A percentile compares a stretch with the other conserved stretches of the same genome.
Evolutionary conservation across 1,140 invertebrate genomes (phyloP).

Genomic region (Phymastichus coffea): DNA sequence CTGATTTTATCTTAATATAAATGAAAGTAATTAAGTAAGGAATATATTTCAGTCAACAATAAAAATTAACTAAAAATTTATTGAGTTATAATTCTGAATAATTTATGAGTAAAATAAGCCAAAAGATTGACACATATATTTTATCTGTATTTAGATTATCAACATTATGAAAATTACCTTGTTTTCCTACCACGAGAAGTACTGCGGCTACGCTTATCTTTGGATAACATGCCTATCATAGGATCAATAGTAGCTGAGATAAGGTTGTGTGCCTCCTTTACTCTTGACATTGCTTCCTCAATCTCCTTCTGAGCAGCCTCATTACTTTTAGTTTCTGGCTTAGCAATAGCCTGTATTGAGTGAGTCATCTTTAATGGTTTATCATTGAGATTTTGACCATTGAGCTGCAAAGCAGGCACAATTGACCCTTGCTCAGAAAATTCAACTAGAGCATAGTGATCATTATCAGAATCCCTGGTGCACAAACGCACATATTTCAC

Average conservation of each 20-base stretch:
- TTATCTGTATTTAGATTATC: too few species aligned
- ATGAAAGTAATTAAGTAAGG: too few species aligned
- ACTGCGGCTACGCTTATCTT: constrained; percentile 73
- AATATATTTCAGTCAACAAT: too few species aligned
- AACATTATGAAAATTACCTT: constrained; percentile 63
- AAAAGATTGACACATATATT: too few species aligned
- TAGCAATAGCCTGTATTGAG: constrained; percentile 86
- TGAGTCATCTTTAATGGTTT: constrained; percentile 73
- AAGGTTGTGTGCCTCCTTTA: constrained; percentile 92
- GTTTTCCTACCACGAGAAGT: constrained; percentile 61
- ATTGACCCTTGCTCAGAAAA: constrained; percentile 90
- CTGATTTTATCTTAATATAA: too few species aligned
- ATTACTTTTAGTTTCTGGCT: constrained; percentile 92
- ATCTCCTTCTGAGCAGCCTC: constrained; percentile 93
- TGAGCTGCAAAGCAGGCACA: constrained; percentile 82
- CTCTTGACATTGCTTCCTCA: constrained; percentile 94
- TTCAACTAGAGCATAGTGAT: constrained; percentile 86
- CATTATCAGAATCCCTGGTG: constrained; percentile 77
- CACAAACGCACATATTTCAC: constrained; percentile 95
- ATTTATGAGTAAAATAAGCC: too few species aligned
- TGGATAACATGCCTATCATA: constrained; percentile 79
- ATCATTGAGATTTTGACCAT: constrained; percentile 63
- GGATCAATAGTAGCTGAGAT: constrained; percentile 92
- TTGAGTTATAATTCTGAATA: too few species aligned
- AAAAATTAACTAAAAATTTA: too few species aligned